A percentile compares a stretch with the other conserved stretches of the same genome.
These are phyloP conservation scores for Bolinopsis microptera DNA, from an alignment of 37 sponge, comb jelly and placozoan species.

Conservation along the genomic window DNA sequence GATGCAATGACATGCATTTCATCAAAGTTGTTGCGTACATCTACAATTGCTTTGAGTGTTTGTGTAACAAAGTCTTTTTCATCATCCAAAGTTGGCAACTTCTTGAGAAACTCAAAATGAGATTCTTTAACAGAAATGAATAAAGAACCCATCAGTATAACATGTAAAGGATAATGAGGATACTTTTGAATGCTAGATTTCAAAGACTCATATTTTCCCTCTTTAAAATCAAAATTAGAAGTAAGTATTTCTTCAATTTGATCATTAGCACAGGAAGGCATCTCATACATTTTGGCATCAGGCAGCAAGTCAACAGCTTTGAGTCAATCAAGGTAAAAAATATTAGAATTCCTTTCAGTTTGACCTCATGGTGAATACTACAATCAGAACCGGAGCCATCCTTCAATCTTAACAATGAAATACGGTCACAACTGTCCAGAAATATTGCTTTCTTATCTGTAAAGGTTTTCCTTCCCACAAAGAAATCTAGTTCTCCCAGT, in stretches of 20 bases:
- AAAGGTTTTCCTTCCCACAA: neutral
- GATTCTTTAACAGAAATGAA: constrained; percentile 14
- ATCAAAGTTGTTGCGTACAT: constrained; percentile 23
- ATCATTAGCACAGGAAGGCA: neutral
- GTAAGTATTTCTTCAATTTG: neutral
- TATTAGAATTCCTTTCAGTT: neutral
- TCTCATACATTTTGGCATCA: neutral
- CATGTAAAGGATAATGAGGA: constrained; percentile 31
- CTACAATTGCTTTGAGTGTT: neutral
- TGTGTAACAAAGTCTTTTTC: constrained; percentile 19
- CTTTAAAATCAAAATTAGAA: neutral
- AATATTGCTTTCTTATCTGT: constrained; percentile 18
- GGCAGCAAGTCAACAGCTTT: neutral
- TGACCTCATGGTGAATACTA: neutral
- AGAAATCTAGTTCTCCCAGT: neutral
- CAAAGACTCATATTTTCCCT: neutral
- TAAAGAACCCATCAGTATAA: neutral
- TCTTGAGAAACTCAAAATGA: constrained; percentile 39
- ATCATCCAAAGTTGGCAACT: neutral
- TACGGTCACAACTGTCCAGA: neutral
- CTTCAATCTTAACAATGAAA: neutral
- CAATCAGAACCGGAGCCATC: neutral
- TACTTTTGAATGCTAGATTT: neutral
- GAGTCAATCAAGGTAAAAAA: neutral
- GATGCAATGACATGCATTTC: constrained; percentile 30